Percentiles rank a stretch among this genome's conserved stretches.
phyloP scores from a whole-genome alignment of 2,113 vertebrate species.

The Archocentrus centrarchus region DNA sequence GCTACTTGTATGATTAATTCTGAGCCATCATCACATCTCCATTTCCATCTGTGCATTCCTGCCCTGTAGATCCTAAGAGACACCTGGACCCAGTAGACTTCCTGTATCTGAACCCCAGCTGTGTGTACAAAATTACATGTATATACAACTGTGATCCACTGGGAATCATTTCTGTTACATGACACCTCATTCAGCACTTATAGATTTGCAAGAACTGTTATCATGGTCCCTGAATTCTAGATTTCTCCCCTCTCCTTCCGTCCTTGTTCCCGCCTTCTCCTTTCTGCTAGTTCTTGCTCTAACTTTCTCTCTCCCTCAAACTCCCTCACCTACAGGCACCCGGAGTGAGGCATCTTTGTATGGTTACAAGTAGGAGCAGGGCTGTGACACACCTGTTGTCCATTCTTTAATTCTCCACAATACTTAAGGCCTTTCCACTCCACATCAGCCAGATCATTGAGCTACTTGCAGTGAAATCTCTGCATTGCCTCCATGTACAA shows the following conservation, averaged over 20 bases:
- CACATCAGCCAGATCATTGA: not conserved
- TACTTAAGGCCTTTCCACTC: not conserved
- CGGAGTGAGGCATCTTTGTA: too few relatives aligned
- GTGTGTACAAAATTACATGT: not conserved
- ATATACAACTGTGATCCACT: not conserved
- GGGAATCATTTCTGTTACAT: not conserved
- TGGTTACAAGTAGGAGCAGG: not conserved
- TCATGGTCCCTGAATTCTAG: not conserved
- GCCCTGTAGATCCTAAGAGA: not conserved
- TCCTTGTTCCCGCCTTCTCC: fast-evolving
- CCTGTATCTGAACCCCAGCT: constrained; percentile 13
- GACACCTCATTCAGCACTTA: constrained; percentile 1
- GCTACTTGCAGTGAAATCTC: not conserved
- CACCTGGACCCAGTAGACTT: constrained; percentile 4
- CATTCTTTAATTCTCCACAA: not conserved
- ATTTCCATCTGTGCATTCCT: constrained; percentile 14
- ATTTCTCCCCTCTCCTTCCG: not conserved
- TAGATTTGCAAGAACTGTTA: not conserved
- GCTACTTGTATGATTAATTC: not conserved
- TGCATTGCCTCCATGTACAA: too few relatives aligned
- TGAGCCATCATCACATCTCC: not conserved
- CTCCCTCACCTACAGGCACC: not conserved
- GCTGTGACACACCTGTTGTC: not conserved
- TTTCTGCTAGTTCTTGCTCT: not conserved
- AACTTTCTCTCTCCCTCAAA: not conserved